Conservation (phyloP, 2,888 invertebrate species). For the Anarsia innoxiella region DNA sequence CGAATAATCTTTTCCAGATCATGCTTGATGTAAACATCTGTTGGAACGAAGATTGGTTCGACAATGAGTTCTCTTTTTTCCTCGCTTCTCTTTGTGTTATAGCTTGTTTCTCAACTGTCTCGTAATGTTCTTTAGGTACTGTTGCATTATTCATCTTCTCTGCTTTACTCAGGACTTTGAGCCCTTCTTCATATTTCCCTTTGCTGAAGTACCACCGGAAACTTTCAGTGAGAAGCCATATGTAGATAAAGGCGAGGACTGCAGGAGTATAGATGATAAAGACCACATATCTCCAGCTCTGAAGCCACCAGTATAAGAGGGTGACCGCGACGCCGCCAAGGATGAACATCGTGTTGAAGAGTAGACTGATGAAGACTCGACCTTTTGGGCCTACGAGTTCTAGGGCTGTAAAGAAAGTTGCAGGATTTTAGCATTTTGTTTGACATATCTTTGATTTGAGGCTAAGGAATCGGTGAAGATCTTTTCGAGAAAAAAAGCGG, state of each 20-base stretch:
- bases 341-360: conserved; percentile 69
- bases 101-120: conserved; percentile 60
- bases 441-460: too few relatives aligned
- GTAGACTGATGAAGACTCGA: conserved; percentile 59
- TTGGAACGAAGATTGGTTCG: conserved; percentile 54
- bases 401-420: conserved; percentile 46
- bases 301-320: conserved; percentile 58
- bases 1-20: conserved; percentile 76
- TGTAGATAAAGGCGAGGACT: conserved; percentile 51
- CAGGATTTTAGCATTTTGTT: too few relatives aligned
- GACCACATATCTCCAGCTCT: conserved; percentile 62
- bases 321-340: conserved; percentile 64
- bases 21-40: conserved; percentile 60
- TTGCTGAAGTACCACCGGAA: conserved; percentile 75
- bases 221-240: conserved; percentile 60
- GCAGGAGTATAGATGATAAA: conserved; percentile 64
- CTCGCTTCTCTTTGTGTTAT: conserved; percentile 55
- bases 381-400: conserved; percentile 67
- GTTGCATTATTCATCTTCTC: conserved; percentile 77
- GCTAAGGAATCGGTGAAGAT: too few relatives aligned
- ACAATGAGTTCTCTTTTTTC: conserved; percentile 44
- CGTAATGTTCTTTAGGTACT: conserved; percentile 63
- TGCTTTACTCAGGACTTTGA: conserved; percentile 75
- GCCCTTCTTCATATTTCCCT: conserved; percentile 79
- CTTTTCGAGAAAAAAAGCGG: too few relatives aligned